Evolutionary conservation across 1,140 invertebrate genomes (phyloP).

Genomic region (Prorops nasuta): DNA sequence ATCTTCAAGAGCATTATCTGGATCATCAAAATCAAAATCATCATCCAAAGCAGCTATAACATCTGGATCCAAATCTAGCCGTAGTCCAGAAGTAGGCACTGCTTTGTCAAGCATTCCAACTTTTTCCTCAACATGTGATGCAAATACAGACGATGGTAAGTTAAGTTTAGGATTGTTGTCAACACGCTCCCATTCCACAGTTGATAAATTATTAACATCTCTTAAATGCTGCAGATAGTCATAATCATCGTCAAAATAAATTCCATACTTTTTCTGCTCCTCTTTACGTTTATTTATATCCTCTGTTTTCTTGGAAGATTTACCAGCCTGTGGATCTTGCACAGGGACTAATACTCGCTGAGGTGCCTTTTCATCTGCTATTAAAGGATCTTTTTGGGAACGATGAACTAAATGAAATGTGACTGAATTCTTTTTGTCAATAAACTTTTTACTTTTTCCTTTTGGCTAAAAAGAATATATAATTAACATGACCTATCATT

Average conservation of each 20-base stretch:
- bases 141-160: conserved; percentile 89
- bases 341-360: conserved; percentile 78
- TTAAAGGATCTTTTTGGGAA: conserved; percentile 88
- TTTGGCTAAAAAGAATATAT: conserved; percentile 61
- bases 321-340: conserved; percentile 32
- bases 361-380: conserved; percentile 84
- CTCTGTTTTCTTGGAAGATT: conserved; percentile 24
- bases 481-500: background rate
- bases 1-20: conserved; percentile 84
- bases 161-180: conserved; percentile 57
- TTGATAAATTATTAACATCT: conserved; percentile 60
- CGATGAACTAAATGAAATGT: conserved; percentile 90
- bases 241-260: conserved; percentile 95
- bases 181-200: conserved; percentile 40
- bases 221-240: conserved; percentile 92
- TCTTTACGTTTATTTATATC: conserved; percentile 64
- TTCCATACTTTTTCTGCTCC: conserved; percentile 87
- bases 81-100: conserved; percentile 71
- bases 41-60: conserved; percentile 90
- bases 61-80: conserved; percentile 88
- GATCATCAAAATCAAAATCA: conserved; percentile 83
- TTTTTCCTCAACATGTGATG: conserved; percentile 83
- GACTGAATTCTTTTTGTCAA: conserved; percentile 87
- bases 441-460: conserved; percentile 77
- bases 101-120: conserved; percentile 88